phyloP scores from a whole-genome alignment of 2,113 vertebrate genomes.

The Mustelus asterias region DNA sequence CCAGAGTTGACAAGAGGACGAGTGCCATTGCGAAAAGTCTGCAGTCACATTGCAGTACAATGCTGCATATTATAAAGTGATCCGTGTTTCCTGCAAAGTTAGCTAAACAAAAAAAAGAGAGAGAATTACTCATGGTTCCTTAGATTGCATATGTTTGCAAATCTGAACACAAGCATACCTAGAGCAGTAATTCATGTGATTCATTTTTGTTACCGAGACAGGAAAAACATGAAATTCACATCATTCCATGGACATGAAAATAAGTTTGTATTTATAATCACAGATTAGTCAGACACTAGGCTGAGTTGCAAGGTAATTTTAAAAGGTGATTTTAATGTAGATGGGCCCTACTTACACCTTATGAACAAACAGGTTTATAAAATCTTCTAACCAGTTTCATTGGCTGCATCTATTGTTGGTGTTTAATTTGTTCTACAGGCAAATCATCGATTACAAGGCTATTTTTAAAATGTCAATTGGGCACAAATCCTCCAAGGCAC shows the following conservation, averaged over 20 bases:
- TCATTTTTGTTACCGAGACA: no score
- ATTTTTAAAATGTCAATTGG: constrained; percentile 2
- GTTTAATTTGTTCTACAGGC: neutral
- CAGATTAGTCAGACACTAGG: neutral
- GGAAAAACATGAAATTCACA: neutral
- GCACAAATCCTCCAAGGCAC: neutral
- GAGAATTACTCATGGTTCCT: neutral
- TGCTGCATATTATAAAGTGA: neutral
- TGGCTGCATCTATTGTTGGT: neutral
- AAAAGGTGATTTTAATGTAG: neutral
- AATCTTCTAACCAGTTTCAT: neutral
- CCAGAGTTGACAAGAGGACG: neutral
- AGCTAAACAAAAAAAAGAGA: neutral
- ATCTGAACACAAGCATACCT: neutral
- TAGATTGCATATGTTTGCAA: neutral
- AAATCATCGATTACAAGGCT: neutral
- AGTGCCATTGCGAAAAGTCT: neutral
- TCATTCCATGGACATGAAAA: neutral
- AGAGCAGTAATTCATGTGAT: neutral
- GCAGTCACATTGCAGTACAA: neutral
- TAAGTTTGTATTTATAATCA: constrained; percentile 6
- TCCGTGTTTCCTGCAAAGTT: neutral
- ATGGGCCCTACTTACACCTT: neutral
- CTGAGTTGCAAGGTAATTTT: neutral
- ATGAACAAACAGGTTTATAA: neutral